Percentiles rank a stretch among this genome's conserved stretches.
phyloP scores from a whole-genome alignment of 2,113 vertebrate species.

The Patagioenas fasciata region DNA sequence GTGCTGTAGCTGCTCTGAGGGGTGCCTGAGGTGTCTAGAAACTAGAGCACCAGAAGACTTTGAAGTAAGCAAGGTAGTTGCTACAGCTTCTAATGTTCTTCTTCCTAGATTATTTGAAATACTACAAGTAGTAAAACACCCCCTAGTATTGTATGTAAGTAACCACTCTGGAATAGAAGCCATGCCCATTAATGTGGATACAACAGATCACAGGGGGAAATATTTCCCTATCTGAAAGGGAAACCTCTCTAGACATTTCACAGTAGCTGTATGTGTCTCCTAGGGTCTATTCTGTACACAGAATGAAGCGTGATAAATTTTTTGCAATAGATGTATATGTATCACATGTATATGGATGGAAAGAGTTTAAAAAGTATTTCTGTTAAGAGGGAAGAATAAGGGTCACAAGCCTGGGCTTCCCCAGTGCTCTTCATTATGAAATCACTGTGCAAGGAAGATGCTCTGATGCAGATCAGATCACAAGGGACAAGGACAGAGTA shows the following conservation, averaged over 20 bases:
- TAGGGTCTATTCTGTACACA: neutral
- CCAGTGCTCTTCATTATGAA: neutral
- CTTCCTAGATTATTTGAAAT: neutral
- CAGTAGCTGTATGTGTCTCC: neutral
- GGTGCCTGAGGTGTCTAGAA: neutral
- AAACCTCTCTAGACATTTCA: neutral
- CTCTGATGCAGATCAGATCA: neutral
- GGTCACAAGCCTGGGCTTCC: neutral
- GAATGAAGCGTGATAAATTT: neutral
- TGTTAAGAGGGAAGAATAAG: fast-evolving
- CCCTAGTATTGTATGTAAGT: neutral
- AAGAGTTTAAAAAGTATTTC: neutral
- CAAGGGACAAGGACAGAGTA: neutral
- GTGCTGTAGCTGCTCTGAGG: neutral
- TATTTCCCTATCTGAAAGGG: neutral
- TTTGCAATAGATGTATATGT: neutral
- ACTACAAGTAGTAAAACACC: neutral
- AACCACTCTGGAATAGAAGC: neutral
- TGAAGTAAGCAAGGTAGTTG: neutral
- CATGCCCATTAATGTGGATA: fast-evolving
- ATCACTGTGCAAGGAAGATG: neutral
- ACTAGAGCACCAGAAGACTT: neutral
- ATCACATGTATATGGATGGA: fast-evolving
- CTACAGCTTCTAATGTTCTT: neutral
- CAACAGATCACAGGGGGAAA: neutral